phyloP scores from a whole-genome alignment of 1,140 invertebrate genomes.

The Trichonephila inaurata region DNA sequence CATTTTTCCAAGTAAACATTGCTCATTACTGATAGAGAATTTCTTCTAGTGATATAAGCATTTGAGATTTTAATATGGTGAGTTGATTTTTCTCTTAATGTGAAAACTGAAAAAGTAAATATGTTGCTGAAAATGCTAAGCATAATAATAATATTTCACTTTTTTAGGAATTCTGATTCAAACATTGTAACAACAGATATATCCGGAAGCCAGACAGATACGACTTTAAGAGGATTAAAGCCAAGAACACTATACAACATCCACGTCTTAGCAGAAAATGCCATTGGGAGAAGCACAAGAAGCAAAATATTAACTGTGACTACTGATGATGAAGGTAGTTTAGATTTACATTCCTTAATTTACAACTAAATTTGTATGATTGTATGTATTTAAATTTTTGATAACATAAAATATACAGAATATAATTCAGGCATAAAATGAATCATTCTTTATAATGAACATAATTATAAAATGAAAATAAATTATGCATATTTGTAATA shows the following conservation, averaged over 20 bases:
- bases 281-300: slow-evolving; percentile 87
- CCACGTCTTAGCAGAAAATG: slow-evolving; percentile 81
- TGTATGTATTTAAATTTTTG: too few relatives aligned
- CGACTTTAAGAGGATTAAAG: slow-evolving; percentile 79
- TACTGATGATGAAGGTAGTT: slow-evolving; percentile 88
- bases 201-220: slow-evolving; percentile 87
- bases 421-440: background rate
- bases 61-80: too few relatives aligned
- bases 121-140: too few relatives aligned
- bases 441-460: too few relatives aligned
- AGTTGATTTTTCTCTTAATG: too few relatives aligned
- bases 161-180: slow-evolving; percentile 39
- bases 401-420: background rate
- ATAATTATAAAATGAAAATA: background rate
- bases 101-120: too few relatives aligned
- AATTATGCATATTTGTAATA: background rate
- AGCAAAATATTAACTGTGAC: slow-evolving; percentile 91
- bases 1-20: too few relatives aligned
- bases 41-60: too few relatives aligned
- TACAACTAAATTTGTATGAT: background rate
- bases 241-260: slow-evolving; percentile 81
- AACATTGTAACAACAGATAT: slow-evolving; percentile 38
- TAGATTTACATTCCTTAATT: background rate
- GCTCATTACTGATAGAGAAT: too few relatives aligned
- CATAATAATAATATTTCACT: background rate